phyloP scores from a whole-genome alignment of 2,797 vertebrate species.

The Mus spretus region DNA sequence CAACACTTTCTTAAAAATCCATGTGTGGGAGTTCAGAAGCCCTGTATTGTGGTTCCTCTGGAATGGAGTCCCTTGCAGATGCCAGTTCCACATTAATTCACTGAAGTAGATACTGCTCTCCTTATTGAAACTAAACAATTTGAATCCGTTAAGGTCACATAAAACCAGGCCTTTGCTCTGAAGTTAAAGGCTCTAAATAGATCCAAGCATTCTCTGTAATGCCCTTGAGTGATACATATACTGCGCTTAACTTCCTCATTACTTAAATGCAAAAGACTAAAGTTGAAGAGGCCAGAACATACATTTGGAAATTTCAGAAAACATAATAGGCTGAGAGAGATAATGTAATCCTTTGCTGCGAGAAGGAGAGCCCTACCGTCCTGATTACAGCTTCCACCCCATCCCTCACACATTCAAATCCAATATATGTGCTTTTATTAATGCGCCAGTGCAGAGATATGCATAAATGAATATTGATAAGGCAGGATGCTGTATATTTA shows the following conservation, averaged over 20 bases:
- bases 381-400: slow-evolving; percentile 83
- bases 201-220: slow-evolving; percentile 84
- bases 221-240: slow-evolving; percentile 86
- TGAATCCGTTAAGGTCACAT: slow-evolving; percentile 83
- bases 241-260: slow-evolving; percentile 86
- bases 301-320: slow-evolving; percentile 86
- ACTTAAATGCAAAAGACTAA: slow-evolving; percentile 88
- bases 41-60: background rate
- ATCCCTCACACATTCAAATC: slow-evolving; percentile 87
- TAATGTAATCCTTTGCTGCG: slow-evolving; percentile 84
- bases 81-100: slow-evolving; percentile 80
- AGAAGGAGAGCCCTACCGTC: slow-evolving; percentile 81
- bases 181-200: slow-evolving; percentile 87
- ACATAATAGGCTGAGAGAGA: slow-evolving; percentile 86
- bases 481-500: slow-evolving; percentile 85
- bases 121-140: slow-evolving; percentile 84
- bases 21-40: slow-evolving; percentile 11
- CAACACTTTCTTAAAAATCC: slow-evolving; percentile 26
- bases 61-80: slow-evolving; percentile 63
- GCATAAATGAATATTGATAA: slow-evolving; percentile 88
- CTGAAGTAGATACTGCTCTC: slow-evolving; percentile 81
- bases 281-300: slow-evolving; percentile 88
- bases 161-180: slow-evolving; percentile 86
- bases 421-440: slow-evolving; percentile 88
- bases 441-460: slow-evolving; percentile 85